Percentiles rank a stretch among this genome's conserved stretches.
Evolutionary conservation across 2,888 invertebrate species (phyloP).

Genomic region (Poecilobothrus nobilitatus): DNA sequence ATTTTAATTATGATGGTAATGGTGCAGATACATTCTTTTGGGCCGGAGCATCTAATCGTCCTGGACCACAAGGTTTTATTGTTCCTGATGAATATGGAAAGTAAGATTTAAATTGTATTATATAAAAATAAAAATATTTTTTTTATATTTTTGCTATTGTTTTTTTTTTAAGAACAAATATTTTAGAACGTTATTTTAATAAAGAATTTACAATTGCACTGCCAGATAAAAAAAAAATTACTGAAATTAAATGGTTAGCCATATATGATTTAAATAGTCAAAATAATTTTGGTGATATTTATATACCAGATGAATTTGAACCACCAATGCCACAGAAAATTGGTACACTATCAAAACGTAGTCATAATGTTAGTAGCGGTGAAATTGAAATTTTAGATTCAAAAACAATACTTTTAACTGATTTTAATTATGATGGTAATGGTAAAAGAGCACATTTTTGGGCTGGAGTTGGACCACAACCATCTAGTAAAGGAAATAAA

Average conservation of each 20-base stretch:
- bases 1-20: slow-evolving; percentile 83
- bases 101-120: slow-evolving; percentile 47
- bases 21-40: slow-evolving; percentile 89
- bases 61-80: slow-evolving; percentile 85
- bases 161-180: slow-evolving; percentile 58
- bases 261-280: slow-evolving; percentile 79
- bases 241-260: slow-evolving; percentile 82
- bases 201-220: slow-evolving; percentile 72
- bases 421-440: slow-evolving; percentile 68
- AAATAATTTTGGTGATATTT: slow-evolving; percentile 83
- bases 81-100: slow-evolving; percentile 80
- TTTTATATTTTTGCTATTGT: neutral
- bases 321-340: slow-evolving; percentile 63
- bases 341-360: slow-evolving; percentile 50
- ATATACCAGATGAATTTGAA: slow-evolving; percentile 83
- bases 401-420: slow-evolving; percentile 65
- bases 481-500: slow-evolving; percentile 68
- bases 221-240: slow-evolving; percentile 77
- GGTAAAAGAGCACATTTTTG: slow-evolving; percentile 75
- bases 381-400: slow-evolving; percentile 70
- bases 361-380: slow-evolving; percentile 60
- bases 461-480: slow-evolving; percentile 82
- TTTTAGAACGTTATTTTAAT: slow-evolving; percentile 76
- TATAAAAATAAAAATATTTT: neutral
- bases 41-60: slow-evolving; percentile 80